Percentiles rank a stretch among this genome's conserved stretches.
Evolutionary conservation across 2,797 vertebrate genomes (phyloP).

Genomic region (Bucorvus abyssinicus): DNA sequence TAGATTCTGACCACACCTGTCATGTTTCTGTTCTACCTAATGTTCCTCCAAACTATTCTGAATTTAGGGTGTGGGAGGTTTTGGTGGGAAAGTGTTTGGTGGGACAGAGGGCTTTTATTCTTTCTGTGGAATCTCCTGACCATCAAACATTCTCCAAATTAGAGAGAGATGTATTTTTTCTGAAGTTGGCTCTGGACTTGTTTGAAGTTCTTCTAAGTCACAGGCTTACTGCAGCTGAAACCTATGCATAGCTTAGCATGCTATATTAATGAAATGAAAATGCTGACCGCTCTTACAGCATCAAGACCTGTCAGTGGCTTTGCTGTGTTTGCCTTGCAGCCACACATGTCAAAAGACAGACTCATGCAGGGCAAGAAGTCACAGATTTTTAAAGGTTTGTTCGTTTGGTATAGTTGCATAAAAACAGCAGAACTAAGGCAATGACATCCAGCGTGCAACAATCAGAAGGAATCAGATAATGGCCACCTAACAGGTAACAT

Average conservation of each 20-base stretch:
- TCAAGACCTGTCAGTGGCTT: neutral
- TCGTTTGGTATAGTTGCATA: neutral
- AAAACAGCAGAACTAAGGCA: neutral
- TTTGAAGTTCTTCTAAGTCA: neutral
- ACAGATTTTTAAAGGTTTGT: neutral
- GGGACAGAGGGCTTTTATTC: neutral
- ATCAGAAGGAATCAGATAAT: neutral
- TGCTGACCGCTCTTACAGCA: neutral
- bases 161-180: neutral
- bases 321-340: neutral
- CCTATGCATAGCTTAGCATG: neutral
- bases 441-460: neutral
- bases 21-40: neutral
- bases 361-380: neutral
- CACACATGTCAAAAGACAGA: neutral
- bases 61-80: neutral
- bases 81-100: fast-evolving
- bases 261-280: neutral
- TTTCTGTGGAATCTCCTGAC: neutral
- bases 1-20: neutral
- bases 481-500: neutral
- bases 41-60: neutral
- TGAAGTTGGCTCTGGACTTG: neutral
- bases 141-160: neutral
- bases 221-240: neutral